These are phyloP conservation scores for Monochamus alternatus DNA, from an alignment of 2,888 invertebrate genomes.

Conservation along the genomic window DNA sequence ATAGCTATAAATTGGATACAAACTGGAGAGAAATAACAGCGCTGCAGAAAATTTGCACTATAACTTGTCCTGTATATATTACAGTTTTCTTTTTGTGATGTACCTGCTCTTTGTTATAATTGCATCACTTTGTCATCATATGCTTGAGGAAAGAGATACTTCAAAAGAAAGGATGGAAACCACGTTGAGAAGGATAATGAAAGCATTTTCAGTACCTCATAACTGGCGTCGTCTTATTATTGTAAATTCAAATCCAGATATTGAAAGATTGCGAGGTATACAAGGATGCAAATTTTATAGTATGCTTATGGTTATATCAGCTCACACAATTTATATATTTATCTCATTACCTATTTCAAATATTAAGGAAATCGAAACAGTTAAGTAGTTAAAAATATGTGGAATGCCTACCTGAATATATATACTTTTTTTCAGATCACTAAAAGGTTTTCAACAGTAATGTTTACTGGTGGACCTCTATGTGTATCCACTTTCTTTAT, in stretches of 20 bases:
- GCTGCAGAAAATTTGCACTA: too few relatives aligned
- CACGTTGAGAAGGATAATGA: constrained; percentile 6
- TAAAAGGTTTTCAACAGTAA: constrained; percentile 46
- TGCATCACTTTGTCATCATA: constrained; percentile 43
- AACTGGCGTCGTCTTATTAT: constrained; percentile 54
- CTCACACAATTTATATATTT: constrained; percentile 51
- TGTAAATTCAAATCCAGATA: constrained; percentile 44
- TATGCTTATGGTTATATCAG: constrained; percentile 52
- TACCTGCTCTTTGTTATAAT: constrained; percentile 42
- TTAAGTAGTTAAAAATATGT: constrained; percentile 38
- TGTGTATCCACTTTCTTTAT: constrained; percentile 67
- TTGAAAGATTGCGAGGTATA: constrained; percentile 50
- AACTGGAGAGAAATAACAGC: too few relatives aligned
- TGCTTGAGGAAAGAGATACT: constrained; percentile 20
- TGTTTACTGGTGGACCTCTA: constrained; percentile 66
- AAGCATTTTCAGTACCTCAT: constrained; percentile 49
- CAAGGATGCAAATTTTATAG: constrained; percentile 54
- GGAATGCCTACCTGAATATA: not conserved
- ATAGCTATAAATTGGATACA: too few relatives aligned
- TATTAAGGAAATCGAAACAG: constrained; percentile 53
- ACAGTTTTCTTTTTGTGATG: constrained; percentile 38
- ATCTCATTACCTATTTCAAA: constrained; percentile 53
- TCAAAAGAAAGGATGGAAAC: constrained; percentile 26
- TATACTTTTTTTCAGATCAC: constrained; percentile 43
- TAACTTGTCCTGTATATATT: constrained; percentile 1